Evolutionary conservation across 2,888 invertebrate genomes (phyloP).

Genomic region (Plebejus argus): DNA sequence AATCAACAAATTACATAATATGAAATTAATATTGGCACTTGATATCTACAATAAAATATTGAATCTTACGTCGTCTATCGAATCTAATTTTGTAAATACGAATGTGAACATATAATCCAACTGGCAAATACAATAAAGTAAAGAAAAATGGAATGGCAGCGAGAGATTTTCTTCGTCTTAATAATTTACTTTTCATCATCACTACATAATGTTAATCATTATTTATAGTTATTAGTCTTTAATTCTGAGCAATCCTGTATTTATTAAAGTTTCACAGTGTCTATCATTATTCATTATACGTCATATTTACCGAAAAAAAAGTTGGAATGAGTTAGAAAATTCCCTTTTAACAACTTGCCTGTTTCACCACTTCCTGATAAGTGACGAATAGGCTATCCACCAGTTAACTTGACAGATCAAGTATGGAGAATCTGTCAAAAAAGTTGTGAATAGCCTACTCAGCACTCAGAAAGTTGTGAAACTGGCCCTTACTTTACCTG

Average conservation of each 20-base stretch:
- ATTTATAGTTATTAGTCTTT: background rate
- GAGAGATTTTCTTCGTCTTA: background rate
- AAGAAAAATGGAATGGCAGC: background rate
- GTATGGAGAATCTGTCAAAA: no score
- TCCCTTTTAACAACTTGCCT: background rate
- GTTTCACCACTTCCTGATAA: no score
- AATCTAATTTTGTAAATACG: background rate
- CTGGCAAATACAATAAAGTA: background rate
- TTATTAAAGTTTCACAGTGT: background rate
- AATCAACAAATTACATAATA: slow-evolving; percentile 48
- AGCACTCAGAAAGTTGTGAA: no score
- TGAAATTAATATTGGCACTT: slow-evolving; percentile 52
- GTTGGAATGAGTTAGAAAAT: background rate
- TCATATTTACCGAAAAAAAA: background rate
- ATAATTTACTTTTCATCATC: background rate
- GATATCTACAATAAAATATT: slow-evolving; percentile 42
- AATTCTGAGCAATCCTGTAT: background rate
- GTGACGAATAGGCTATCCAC: no score
- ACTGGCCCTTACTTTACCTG: background rate
- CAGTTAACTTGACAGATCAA: no score
- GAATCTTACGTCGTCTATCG: background rate
- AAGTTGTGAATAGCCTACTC: no score
- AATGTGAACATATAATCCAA: background rate
- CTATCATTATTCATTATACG: no score
- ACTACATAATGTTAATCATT: background rate